Evolutionary conservation across 1,140 invertebrate species (phyloP).

Genomic region (Bombus sibiricus): DNA sequence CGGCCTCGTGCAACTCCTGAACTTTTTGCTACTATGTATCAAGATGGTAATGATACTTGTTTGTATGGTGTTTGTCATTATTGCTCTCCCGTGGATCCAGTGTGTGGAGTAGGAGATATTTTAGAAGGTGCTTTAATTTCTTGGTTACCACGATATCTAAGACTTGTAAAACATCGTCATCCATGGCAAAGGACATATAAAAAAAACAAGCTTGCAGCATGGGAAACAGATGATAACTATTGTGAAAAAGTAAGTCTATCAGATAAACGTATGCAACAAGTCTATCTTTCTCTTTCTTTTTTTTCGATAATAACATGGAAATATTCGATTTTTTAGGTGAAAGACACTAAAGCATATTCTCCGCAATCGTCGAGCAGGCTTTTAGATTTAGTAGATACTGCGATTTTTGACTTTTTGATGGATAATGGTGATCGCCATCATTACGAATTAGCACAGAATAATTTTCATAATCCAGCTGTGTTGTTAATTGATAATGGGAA

Average conservation of each 20-base stretch:
- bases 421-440: slow-evolving; percentile 97
- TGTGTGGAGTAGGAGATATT: slow-evolving; percentile 88
- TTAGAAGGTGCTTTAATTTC: slow-evolving; percentile 94
- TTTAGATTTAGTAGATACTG: slow-evolving; percentile 93
- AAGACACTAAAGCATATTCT: slow-evolving; percentile 77
- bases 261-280: neutral
- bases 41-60: slow-evolving; percentile 85
- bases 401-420: slow-evolving; percentile 96
- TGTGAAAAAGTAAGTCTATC: slow-evolving; percentile 84
- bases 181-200: slow-evolving; percentile 96
- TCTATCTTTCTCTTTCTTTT: neutral
- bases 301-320: neutral
- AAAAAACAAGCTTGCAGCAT: slow-evolving; percentile 88
- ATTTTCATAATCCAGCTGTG: slow-evolving; percentile 86
- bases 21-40: slow-evolving; percentile 85
- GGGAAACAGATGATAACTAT: slow-evolving; percentile 91
- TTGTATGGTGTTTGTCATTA: slow-evolving; percentile 96
- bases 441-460: slow-evolving; percentile 89
- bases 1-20: slow-evolving; percentile 86
- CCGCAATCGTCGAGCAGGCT: slow-evolving; percentile 84
- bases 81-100: slow-evolving; percentile 91
- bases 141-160: slow-evolving; percentile 89
- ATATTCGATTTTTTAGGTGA: slow-evolving; percentile 69
- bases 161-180: slow-evolving; percentile 87
- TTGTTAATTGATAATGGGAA: slow-evolving; percentile 97